Evolutionary conservation across 2,888 invertebrate species (phyloP).

Genomic region (Ophion ventricosus): DNA sequence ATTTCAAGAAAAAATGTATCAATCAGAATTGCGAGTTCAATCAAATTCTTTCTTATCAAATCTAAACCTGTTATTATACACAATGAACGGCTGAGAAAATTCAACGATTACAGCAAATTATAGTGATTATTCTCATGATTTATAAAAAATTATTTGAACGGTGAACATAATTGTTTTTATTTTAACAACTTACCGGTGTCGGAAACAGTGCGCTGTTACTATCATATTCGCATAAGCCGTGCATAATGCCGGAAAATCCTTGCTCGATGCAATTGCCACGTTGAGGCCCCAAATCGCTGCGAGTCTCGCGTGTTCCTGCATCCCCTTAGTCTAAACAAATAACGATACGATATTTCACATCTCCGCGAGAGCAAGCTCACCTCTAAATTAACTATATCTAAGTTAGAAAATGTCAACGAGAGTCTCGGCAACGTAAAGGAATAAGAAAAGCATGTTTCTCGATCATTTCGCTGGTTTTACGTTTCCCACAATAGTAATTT

Average conservation of each 20-base stretch:
- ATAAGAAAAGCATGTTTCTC: too few relatives aligned
- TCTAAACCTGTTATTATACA: too few relatives aligned
- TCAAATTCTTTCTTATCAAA: too few relatives aligned
- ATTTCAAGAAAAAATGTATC: too few relatives aligned
- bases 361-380: constrained; percentile 1
- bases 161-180: not conserved
- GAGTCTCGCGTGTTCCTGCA: constrained; percentile 84
- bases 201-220: constrained; percentile 78
- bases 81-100: too few relatives aligned
- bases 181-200: constrained; percentile 69
- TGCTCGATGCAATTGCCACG: constrained; percentile 84
- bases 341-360: constrained; percentile 5
- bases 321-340: constrained; percentile 73
- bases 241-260: constrained; percentile 85
- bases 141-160: not conserved
- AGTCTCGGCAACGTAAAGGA: not conserved
- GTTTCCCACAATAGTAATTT: too few relatives aligned
- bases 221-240: constrained; percentile 85
- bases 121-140: not conserved
- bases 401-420: not conserved
- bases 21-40: too few relatives aligned
- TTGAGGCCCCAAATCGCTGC: constrained; percentile 86
- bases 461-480: too few relatives aligned
- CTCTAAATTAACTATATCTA: constrained; percentile 29
- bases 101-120: not conserved